A percentile compares a stretch with the other conserved stretches of the same genome.
Evolutionary conservation across 2,797 vertebrate species (phyloP).

Genomic region (Centropyge bicolor): DNA sequence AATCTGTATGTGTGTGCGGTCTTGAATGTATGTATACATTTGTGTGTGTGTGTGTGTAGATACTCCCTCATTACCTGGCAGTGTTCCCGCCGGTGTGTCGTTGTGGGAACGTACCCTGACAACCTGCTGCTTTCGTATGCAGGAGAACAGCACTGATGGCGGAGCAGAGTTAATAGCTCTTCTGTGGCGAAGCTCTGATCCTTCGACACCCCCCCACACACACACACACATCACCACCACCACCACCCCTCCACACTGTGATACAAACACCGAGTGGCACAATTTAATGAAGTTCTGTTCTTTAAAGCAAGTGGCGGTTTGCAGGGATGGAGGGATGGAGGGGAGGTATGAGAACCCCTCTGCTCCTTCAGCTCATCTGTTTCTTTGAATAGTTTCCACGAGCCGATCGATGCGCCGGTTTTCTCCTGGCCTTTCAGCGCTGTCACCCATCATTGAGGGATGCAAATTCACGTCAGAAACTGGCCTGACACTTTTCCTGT

Average conservation of each 20-base stretch:
- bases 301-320: conserved; percentile 85
- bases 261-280: conserved; percentile 90
- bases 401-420: conserved; percentile 94
- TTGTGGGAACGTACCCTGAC: conserved; percentile 78
- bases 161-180: conserved; percentile 85
- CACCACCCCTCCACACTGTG: conserved; percentile 36
- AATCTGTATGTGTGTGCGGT: not conserved
- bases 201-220: conserved; percentile 82
- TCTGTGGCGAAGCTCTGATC: conserved; percentile 84
- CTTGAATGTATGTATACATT: conserved; percentile 23
- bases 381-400: conserved; percentile 94
- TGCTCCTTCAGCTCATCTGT: conserved; percentile 94
- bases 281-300: conserved; percentile 98
- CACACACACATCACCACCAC: conserved; percentile 58
- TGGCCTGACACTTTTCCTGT: conserved; percentile 93
- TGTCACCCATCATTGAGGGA: conserved; percentile 95
- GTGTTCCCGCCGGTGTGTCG: conserved; percentile 60
- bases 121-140: conserved; percentile 85
- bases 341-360: conserved; percentile 49
- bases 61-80: conserved; percentile 73
- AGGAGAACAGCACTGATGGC: conserved; percentile 81
- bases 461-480: conserved; percentile 97
- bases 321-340: conserved; percentile 52
- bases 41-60: conserved; percentile 3
- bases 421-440: conserved; percentile 96